These are phyloP conservation scores for Eristalinus aeneus DNA, from an alignment of 2,888 invertebrate species.

Conservation along the genomic window DNA sequence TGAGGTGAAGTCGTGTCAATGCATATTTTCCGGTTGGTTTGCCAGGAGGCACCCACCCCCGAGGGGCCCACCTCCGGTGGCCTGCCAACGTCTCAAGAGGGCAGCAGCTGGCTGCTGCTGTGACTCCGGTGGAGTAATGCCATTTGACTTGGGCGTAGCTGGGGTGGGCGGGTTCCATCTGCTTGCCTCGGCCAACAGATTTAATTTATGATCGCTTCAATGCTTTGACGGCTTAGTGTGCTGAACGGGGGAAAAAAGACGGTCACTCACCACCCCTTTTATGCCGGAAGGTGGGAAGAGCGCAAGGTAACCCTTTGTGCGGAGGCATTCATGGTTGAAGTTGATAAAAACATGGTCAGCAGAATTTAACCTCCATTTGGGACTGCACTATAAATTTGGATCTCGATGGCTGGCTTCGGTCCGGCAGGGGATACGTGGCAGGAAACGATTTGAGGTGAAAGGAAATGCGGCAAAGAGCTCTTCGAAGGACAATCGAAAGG, in stretches of 20 bases:
- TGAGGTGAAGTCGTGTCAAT: slow-evolving; percentile 40
- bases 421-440: not conserved
- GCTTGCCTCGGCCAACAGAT: slow-evolving; percentile 18
- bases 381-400: not conserved
- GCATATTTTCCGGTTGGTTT: slow-evolving; percentile 52
- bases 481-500: not conserved
- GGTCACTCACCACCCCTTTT: not conserved
- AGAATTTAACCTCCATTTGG: slow-evolving; percentile 21
- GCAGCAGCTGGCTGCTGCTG: slow-evolving; percentile 42
- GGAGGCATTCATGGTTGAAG: slow-evolving; percentile 44
- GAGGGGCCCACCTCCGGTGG: not conserved
- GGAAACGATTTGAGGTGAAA: slow-evolving; percentile 7
- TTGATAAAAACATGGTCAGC: slow-evolving; percentile 53
- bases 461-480: not conserved
- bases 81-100: slow-evolving; percentile 23
- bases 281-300: slow-evolving; percentile 2
- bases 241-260: not conserved
- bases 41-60: slow-evolving; percentile 19
- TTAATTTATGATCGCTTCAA: slow-evolving; percentile 54
- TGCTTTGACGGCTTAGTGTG: slow-evolving; percentile 28
- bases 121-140: slow-evolving; percentile 31
- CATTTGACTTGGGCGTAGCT: not conserved
- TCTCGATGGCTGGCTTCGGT: not conserved
- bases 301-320: slow-evolving; percentile 38
- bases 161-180: slow-evolving; percentile 18